Base-by-base conservation (phyloP, 2,113 vertebrate species). In the Maccullochella peelii region DNA sequence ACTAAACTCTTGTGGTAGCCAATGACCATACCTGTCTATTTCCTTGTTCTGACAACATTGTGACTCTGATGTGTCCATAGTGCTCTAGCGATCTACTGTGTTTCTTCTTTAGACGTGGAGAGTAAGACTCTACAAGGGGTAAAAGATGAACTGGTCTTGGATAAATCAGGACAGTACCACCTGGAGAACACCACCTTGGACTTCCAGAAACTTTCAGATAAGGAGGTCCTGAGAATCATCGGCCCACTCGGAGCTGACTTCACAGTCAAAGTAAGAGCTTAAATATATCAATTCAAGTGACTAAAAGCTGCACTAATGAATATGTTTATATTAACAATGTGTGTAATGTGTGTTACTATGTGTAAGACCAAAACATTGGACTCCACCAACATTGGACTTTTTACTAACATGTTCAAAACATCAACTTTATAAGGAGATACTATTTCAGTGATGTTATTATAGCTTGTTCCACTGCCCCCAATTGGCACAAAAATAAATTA, bases 201-300 rank as follows among this genome's bases (percentile, higher is more conserved):
- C 89, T 99, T 96, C 94, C 98, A 99, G 94, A 98, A 97, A 88
- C 96, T 97, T 86, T 87, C 97, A 18, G 97, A 99, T 86, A 99
- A 98, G 93, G 97, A 98, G 91, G 93, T 98, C 77, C 83, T 99
- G 84, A 96, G 96, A 91, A 97, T 99, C 83, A 75, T 95, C 40
- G 98, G 98, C 4, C 98, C 98, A 21, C 96, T 99, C 2, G 94
- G 94, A 76, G 97, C 97, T 55, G 98, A 99, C 87, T 98, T 99
- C 90, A 98, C 97, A 62, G 54, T 99, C 85, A 99, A 99, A 95
- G 98, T 99, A 94, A 97, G 96, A 83, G 0, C 18, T 55, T 6
- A 16, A 14, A 27, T 40, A 15, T 44, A 25, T 40, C 21, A 23
- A 5, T 42, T 25, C 6, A 16, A 36, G 4, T 67, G 25, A 21